phyloP scores from a whole-genome alignment of 2,113 vertebrate genomes.

The Zosterops borbonicus region DNA sequence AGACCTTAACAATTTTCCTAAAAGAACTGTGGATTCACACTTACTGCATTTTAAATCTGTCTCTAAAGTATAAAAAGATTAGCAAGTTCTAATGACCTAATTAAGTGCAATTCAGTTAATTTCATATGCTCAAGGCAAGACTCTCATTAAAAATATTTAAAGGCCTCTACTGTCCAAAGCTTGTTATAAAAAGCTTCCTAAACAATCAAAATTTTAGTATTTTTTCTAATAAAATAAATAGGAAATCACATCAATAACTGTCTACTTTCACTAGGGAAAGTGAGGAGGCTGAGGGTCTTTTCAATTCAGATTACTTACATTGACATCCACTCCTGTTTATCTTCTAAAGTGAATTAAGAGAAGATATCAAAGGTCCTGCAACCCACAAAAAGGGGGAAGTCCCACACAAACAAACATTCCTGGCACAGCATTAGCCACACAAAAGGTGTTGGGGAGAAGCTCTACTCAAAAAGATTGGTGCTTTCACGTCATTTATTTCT shows the following conservation, averaged over 20 bases:
- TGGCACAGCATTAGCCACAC: background rate
- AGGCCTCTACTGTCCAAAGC: background rate
- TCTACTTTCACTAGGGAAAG: background rate
- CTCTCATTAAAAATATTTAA: background rate
- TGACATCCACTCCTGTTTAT: background rate
- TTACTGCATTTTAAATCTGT: background rate
- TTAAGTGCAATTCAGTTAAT: background rate
- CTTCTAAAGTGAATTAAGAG: background rate
- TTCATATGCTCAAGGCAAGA: background rate
- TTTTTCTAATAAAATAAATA: background rate
- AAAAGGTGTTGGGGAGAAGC: background rate
- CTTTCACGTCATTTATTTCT: background rate
- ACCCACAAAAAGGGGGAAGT: background rate
- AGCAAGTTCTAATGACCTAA: background rate
- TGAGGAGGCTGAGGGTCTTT: background rate
- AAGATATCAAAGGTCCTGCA: background rate
- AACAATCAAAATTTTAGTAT: background rate
- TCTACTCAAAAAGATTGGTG: background rate
- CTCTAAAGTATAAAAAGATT: background rate
- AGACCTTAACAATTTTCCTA: background rate
- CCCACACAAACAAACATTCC: background rate
- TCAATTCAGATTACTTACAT: background rate
- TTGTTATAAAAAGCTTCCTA: background rate
- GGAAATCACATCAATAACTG: background rate
- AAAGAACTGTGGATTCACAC: background rate